phyloP scores from a whole-genome alignment of 2,797 vertebrate genomes.

The Eulemur rubriventer region DNA sequence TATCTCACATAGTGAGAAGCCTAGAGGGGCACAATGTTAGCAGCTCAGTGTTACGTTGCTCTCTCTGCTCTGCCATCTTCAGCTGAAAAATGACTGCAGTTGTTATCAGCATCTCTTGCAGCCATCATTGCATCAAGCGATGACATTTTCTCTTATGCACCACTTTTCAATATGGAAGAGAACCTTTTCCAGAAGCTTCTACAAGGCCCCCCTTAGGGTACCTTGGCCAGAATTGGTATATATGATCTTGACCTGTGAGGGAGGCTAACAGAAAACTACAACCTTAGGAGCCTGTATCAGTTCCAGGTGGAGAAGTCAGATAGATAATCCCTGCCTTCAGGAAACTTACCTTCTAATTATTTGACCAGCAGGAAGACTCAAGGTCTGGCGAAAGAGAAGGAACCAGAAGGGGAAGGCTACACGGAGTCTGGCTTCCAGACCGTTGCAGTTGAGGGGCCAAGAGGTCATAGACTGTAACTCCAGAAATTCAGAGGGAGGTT shows the following conservation, averaged over 20 bases:
- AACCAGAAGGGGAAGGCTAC: neutral
- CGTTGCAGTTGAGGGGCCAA: neutral
- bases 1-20: neutral
- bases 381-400: neutral
- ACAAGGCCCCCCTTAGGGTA: neutral
- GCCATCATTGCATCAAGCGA: neutral
- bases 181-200: constrained; percentile 10
- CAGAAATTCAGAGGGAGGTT: neutral
- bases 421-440: neutral
- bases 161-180: neutral
- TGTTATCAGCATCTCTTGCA: neutral
- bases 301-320: neutral
- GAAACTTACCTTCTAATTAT: neutral
- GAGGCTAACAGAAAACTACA: neutral
- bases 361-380: neutral
- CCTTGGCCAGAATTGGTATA: neutral
- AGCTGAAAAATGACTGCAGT: neutral
- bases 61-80: neutral
- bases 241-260: neutral
- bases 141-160: neutral
- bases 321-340: neutral
- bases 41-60: neutral
- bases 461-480: neutral
- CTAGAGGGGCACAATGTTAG: neutral
- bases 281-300: neutral